Evolutionary conservation across 2,113 vertebrate genomes (phyloP).

Genomic region (Podilymbus podiceps): DNA sequence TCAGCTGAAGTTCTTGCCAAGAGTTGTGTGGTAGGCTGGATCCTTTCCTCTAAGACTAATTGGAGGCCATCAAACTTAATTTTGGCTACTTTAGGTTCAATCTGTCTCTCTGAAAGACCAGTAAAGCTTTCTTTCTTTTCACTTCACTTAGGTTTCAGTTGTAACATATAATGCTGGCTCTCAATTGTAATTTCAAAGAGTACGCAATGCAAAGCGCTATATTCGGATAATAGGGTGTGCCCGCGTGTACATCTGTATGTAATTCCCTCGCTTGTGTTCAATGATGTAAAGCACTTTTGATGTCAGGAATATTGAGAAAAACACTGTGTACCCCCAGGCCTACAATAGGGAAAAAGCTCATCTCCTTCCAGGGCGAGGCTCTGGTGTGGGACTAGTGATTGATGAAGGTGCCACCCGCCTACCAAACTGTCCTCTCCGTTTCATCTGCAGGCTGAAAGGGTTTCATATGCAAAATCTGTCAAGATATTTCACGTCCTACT

Average conservation of each 20-base stretch:
- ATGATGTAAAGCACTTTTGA: constrained; percentile 43
- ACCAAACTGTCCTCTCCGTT: not conserved
- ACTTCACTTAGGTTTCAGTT: constrained; percentile 17
- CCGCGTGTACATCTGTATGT: constrained; percentile 36
- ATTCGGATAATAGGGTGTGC: not conserved
- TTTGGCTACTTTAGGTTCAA: constrained; percentile 40
- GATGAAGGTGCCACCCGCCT: not conserved
- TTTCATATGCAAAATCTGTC: not conserved
- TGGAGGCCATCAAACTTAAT: constrained; percentile 58
- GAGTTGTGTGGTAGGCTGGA: constrained; percentile 45
- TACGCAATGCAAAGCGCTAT: not conserved
- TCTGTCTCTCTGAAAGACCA: constrained; percentile 35
- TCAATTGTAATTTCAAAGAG: constrained; percentile 41
- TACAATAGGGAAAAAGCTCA: not conserved
- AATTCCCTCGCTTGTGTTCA: constrained; percentile 9
- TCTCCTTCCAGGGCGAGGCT: not conserved
- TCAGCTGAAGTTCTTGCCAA: constrained; percentile 37
- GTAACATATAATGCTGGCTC: not conserved
- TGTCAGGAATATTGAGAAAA: constrained; percentile 2
- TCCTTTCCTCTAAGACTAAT: constrained; percentile 51
- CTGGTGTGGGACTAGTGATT: not conserved
- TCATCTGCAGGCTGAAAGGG: not conserved
- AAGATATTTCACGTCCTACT: not conserved
- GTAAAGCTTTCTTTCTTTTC: constrained; percentile 42
- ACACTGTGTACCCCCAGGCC: not conserved